Base-by-base conservation (phyloP, 2,888 invertebrate species). In the Neoscelio sp. region DNA sequence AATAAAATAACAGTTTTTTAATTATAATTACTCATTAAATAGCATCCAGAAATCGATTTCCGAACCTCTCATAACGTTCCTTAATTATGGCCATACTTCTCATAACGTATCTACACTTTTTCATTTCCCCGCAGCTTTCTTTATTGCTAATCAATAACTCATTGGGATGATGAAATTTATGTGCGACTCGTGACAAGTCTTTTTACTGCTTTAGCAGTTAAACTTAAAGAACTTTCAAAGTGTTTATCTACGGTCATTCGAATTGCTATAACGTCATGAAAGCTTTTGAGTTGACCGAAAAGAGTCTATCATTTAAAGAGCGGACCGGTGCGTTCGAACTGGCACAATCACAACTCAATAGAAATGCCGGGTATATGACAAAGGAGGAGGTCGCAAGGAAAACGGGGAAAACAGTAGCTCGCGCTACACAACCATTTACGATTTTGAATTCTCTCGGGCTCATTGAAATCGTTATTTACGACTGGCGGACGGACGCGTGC, bases 401-500 rank as follows among this genome's bases (percentile, higher is more conserved):
- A 3, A 20, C 38, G 44, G 13, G 4, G 15, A 20, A 54, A 52
- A 54, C 15, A 33, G 30, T 20, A 30, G 54, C 35, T 30, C 62
- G 12, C 26, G 42, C 26, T 23, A 46, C 30, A 44, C 54, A 18
- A 52, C 46, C 62, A 38, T 73, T 62, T 64, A 73, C 73, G 64
- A 64, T 54, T 74, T 50, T 74, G 48, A 74, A 65, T 76, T 54
- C 50, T 60, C 46, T 46, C 26, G 28, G 18, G 35, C 60, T 58
- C 67, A 50, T 62, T 64, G 70, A 68, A 80, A 78, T 74, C 58
- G 71, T 80, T 80, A 80, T 74, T 80, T 76, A 80, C 64, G 76
- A 73, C 52, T 64, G 26, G 28, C n/a, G 28, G 12, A 58, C 17
- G 23, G 8, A 35, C 48, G 60, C 58, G 35, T 50, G 23, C 48